Evolutionary conservation across 2,888 invertebrate genomes (phyloP).

Genomic region (Plebejus anna): DNA sequence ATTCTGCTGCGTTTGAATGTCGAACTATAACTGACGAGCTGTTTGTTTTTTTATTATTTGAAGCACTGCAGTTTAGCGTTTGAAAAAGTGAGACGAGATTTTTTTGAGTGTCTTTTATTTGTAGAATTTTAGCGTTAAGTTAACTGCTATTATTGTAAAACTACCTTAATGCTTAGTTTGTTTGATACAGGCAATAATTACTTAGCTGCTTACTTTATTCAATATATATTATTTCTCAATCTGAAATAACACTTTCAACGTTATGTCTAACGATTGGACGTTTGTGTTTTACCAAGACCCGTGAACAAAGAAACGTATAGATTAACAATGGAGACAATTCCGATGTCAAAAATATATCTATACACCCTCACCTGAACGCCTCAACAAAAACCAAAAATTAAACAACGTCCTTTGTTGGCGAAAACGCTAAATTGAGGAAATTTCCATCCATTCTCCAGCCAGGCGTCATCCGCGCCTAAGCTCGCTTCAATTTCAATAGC

Average conservation of each 20-base stretch:
- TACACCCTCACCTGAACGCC: slow-evolving; percentile 58
- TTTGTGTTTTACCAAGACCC: background rate
- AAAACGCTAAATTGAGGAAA: slow-evolving; percentile 80
- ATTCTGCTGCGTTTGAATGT: slow-evolving; percentile 21
- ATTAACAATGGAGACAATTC: slow-evolving; percentile 28
- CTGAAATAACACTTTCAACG: background rate
- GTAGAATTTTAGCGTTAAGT: no score
- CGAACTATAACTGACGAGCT: background rate
- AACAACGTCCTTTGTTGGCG: slow-evolving; percentile 78
- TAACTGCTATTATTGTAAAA: no score
- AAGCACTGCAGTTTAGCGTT: background rate
- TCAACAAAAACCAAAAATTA: slow-evolving; percentile 76
- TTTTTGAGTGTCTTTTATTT: background rate
- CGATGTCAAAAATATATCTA: slow-evolving; percentile 13
- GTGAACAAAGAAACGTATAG: slow-evolving; percentile 13
- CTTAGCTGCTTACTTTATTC: no score
- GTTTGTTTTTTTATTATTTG: background rate
- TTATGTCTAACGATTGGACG: background rate
- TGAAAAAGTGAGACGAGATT: background rate
- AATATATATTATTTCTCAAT: background rate
- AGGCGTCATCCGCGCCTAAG: slow-evolving; percentile 80
- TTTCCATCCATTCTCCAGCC: slow-evolving; percentile 80
- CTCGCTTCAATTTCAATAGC: slow-evolving; percentile 80
- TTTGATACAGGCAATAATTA: no score
- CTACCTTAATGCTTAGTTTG: no score